Percentiles rank a stretch among this genome's conserved stretches.
Evolutionary conservation across 2,113 vertebrate species (phyloP).

Genomic region (Apteryx mantelli): DNA sequence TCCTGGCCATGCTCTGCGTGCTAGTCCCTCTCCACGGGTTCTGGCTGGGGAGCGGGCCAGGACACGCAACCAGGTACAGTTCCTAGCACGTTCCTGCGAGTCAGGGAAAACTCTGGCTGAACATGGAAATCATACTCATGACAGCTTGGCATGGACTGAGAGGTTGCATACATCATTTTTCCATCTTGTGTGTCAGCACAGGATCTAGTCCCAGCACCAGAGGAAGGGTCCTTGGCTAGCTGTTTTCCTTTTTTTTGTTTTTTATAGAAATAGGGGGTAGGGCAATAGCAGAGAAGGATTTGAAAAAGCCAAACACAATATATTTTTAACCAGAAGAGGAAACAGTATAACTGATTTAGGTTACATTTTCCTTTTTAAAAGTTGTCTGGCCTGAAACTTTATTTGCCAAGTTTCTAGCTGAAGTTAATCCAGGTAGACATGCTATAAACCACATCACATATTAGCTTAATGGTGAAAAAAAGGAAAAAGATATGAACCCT

Average conservation of each 20-base stretch:
- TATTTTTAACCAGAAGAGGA: neutral
- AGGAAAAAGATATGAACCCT: neutral
- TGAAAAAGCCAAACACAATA: neutral
- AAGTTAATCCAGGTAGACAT: neutral
- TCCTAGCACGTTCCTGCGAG: fast-evolving
- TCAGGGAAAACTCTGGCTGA: fast-evolving
- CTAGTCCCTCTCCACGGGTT: too few relatives aligned
- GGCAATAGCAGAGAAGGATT: neutral
- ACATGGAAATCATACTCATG: fast-evolving
- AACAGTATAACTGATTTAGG: neutral
- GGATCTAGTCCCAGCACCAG: neutral
- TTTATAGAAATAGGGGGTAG: neutral
- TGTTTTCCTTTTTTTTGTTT: neutral
- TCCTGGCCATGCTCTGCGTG: neutral
- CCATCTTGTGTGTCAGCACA: neutral
- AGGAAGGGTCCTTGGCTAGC: neutral
- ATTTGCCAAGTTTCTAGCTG: neutral
- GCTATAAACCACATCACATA: neutral
- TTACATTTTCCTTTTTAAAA: neutral
- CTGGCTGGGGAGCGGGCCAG: neutral
- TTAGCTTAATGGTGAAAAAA: neutral
- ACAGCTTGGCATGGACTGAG: neutral
- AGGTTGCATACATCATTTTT: fast-evolving
- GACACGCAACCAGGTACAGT: neutral
- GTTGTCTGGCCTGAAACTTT: neutral